Conservation (phyloP, 2,113 vertebrate species). For the Hemiscyllium ocellatum region DNA sequence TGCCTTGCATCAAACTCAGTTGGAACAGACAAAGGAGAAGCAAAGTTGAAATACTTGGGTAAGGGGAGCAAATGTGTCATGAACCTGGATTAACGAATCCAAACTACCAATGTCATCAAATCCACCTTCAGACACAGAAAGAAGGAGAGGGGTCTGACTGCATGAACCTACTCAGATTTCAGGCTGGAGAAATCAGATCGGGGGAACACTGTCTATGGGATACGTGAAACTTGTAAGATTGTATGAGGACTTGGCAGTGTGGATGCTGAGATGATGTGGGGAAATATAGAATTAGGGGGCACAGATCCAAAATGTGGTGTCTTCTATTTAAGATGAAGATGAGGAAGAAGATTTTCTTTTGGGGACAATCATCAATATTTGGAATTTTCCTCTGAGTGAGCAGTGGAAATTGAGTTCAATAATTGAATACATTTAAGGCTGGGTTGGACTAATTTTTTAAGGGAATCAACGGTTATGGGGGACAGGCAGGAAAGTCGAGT, state of each 20-base stretch:
- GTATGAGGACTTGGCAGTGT: no score
- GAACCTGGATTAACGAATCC: slow-evolving; percentile 46
- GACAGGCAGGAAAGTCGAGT: no score
- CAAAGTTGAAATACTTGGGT: slow-evolving; percentile 56
- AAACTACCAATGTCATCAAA: accelerated
- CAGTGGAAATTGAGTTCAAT: no score
- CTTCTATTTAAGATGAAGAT: background rate
- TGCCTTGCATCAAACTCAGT: slow-evolving; percentile 68
- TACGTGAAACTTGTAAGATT: background rate
- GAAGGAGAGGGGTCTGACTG: background rate
- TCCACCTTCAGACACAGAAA: accelerated
- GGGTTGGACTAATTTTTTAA: no score
- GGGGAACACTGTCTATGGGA: background rate
- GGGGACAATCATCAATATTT: background rate
- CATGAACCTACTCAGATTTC: background rate
- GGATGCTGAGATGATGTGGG: background rate
- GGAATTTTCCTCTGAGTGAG: no score
- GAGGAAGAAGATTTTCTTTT: background rate
- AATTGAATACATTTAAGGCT: no score
- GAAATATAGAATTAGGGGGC: background rate
- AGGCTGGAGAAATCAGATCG: background rate
- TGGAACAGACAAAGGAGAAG: slow-evolving; percentile 54
- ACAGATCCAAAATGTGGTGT: background rate
- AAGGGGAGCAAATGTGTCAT: slow-evolving; percentile 51
- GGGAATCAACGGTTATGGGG: no score